Percentiles rank a stretch among this genome's conserved stretches.
Conservation (phyloP, 2,797 vertebrate species). For the Ctenochaetus hawaiiensis region DNA sequence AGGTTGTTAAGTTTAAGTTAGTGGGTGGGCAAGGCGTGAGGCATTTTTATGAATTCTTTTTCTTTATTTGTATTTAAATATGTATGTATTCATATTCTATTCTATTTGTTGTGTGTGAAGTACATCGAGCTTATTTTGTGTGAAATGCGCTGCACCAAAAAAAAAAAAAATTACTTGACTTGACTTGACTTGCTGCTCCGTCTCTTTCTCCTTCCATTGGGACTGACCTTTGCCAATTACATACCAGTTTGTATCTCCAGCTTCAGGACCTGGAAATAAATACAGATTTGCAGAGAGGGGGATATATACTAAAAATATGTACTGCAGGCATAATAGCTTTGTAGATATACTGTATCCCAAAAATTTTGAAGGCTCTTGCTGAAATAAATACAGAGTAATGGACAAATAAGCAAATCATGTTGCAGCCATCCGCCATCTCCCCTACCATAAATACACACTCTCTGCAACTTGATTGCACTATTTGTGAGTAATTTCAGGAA, state of each 20-base stretch:
- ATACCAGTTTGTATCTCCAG: conserved; percentile 28
- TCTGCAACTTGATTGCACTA: conserved; percentile 70
- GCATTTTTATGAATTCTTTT: too few species aligned
- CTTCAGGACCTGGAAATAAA: conserved; percentile 26
- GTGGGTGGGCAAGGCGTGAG: too few species aligned
- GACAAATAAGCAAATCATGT: conserved; percentile 55
- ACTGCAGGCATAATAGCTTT: conserved; percentile 34
- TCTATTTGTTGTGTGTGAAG: too few species aligned
- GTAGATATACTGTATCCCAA: conserved; percentile 46
- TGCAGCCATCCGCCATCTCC: conserved; percentile 55
- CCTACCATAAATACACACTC: conserved; percentile 67
- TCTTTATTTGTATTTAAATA: too few species aligned
- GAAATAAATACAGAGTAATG: conserved; percentile 67
- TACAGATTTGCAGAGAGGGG: conserved; percentile 27
- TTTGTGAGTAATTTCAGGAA: conserved; percentile 81
- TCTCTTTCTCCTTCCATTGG: background rate
- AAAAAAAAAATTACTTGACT: background rate
- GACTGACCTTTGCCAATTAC: conserved; percentile 7
- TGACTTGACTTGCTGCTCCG: background rate
- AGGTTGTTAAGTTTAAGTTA: too few species aligned
- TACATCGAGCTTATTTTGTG: too few species aligned
- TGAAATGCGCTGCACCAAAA: too few species aligned
- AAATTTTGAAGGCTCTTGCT: conserved; percentile 39
- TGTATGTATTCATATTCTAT: too few species aligned
- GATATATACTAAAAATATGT: conserved; percentile 19